Conservation (phyloP, 2,113 vertebrate genomes). For the Lepisosteus oculatus region DNA sequence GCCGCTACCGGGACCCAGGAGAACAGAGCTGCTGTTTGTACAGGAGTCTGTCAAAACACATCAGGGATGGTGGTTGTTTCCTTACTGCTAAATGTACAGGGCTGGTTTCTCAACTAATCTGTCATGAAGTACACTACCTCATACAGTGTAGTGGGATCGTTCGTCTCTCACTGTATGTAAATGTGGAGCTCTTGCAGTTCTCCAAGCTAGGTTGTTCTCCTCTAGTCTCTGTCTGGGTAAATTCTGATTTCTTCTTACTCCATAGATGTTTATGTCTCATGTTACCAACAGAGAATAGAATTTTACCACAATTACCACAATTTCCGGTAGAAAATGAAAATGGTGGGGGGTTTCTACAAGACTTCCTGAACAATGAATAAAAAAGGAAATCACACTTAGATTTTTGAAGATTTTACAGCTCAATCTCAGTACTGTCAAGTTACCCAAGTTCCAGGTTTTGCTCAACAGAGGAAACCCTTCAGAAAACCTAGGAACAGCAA, state of each 20-base stretch:
- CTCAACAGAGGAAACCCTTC: too few relatives aligned
- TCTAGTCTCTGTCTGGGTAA: background rate
- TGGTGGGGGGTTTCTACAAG: too few relatives aligned
- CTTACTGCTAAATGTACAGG: slow-evolving; percentile 10
- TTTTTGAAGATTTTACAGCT: too few relatives aligned
- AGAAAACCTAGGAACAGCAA: too few relatives aligned
- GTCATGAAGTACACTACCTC: slow-evolving; percentile 16
- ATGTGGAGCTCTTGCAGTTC: background rate
- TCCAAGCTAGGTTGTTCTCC: background rate
- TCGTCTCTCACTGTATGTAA: slow-evolving; percentile 7
- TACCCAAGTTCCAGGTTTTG: too few relatives aligned
- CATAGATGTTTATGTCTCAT: background rate
- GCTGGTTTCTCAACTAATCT: background rate
- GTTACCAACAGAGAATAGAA: background rate
- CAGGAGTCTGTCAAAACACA: slow-evolving; percentile 27
- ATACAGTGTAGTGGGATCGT: slow-evolving; percentile 4
- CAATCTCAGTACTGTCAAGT: too few relatives aligned
- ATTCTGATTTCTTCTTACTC: background rate
- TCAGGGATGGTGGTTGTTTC: background rate
- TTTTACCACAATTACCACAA: too few relatives aligned
- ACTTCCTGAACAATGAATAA: too few relatives aligned
- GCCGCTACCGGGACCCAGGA: background rate
- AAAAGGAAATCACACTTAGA: too few relatives aligned
- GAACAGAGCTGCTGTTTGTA: slow-evolving; percentile 8
- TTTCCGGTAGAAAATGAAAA: too few relatives aligned